These are phyloP conservation scores for Aepyceros melampus DNA, from an alignment of 2,113 vertebrate species.

Conservation along the genomic window DNA sequence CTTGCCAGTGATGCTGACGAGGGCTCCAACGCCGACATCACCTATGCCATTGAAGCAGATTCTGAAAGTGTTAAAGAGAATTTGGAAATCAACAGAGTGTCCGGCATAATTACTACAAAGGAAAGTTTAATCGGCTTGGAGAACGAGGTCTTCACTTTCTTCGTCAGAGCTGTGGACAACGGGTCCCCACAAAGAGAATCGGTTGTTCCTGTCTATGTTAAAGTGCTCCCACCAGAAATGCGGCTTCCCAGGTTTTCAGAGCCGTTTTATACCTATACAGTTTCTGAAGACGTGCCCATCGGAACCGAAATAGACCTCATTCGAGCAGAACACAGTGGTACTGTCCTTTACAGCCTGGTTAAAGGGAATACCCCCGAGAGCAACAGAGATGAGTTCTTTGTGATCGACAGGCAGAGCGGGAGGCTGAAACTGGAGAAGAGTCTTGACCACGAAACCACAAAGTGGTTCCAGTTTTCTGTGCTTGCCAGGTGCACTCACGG, in stretches of 20 bases:
- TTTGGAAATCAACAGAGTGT: constrained; percentile 91
- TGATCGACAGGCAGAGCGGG: constrained; percentile 90
- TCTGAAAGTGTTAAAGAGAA: constrained; percentile 92
- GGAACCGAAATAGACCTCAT: constrained; percentile 93
- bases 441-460: constrained; percentile 93
- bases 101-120: constrained; percentile 92
- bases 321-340: constrained; percentile 84
- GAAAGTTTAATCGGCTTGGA: constrained; percentile 97
- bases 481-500: constrained; percentile 82
- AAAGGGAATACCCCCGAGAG: constrained; percentile 93
- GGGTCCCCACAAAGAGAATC: constrained; percentile 89
- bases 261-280: constrained; percentile 89
- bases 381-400: constrained; percentile 93
- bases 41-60: constrained; percentile 91
- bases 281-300: constrained; percentile 91
- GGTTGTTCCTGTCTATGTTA: constrained; percentile 90
- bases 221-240: constrained; percentile 90
- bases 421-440: constrained; percentile 92
- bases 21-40: constrained; percentile 95
- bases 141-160: constrained; percentile 91
- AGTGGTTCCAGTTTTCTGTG: constrained; percentile 96
- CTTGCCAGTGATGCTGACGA: constrained; percentile 95
- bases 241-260: constrained; percentile 91
- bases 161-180: constrained; percentile 91
- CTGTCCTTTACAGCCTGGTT: constrained; percentile 87